phyloP scores from a whole-genome alignment of 2,888 invertebrate genomes.

The Tinea pellionella region DNA sequence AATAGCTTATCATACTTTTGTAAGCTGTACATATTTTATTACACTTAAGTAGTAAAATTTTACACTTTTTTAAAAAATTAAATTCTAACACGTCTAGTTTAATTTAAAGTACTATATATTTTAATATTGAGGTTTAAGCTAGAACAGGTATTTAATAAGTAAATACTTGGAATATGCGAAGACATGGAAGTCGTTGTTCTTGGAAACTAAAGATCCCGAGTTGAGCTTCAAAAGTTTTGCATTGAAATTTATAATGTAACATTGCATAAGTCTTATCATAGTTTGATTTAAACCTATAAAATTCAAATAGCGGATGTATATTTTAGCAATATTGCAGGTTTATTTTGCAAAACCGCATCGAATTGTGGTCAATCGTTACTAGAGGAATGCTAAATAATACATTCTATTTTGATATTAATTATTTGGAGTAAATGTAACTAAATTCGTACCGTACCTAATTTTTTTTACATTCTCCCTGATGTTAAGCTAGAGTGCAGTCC shows the following conservation, averaged over 20 bases:
- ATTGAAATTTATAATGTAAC: neutral
- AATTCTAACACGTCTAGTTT: no score
- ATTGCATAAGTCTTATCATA: neutral
- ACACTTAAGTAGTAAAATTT: neutral
- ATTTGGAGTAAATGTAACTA: neutral
- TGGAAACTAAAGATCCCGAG: neutral
- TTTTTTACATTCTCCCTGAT: no score
- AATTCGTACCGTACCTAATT: no score
- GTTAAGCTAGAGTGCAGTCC: no score
- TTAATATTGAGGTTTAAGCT: neutral
- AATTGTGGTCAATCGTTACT: neutral
- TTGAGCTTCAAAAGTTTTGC: neutral
- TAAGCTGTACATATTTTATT: neutral
- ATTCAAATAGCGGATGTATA: neutral
- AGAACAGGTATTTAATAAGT: neutral
- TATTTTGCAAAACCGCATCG: conserved; percentile 1
- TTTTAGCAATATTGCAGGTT: neutral
- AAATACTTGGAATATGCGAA: neutral
- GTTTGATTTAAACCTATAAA: no score
- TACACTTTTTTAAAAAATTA: no score
- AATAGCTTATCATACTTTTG: neutral
- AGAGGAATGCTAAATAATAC: neutral
- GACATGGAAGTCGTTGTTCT: neutral
- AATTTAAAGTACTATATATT: neutral
- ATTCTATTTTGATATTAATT: neutral